Evolutionary conservation across 2,888 invertebrate genomes (phyloP), one percentile per base, ranked within the genome.

Genomic region (Drosophila neonasuta): DNA sequence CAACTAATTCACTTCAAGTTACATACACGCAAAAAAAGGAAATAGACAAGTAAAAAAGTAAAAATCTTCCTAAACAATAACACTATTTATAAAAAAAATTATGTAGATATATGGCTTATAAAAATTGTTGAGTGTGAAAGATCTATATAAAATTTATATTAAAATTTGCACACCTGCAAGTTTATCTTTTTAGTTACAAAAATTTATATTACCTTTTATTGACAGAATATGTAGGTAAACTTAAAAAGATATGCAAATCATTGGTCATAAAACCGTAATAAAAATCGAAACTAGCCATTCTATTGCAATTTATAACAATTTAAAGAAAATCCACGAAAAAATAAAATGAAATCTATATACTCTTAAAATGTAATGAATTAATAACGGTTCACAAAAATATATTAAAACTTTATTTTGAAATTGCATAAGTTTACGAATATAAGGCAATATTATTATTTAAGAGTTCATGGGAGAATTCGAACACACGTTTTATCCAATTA

Each of bases 191-290:
- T 81, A 73, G 78, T 69, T 77, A 77, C 74, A 74, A 83, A 80
- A 71, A 80, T 85, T 74, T 79, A 67, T 69, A 76, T 66, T 69
- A 49, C 72, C 58, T 65, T 71, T 64, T 71, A 72, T 69, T 69
- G 52, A 66, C 45, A 77, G 65, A 75, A 84, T 75, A 77, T 82
- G 84, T 86, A 86, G 86, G 80, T 86, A 86, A 78, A 82, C 77
- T 76, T 79, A 83, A 83, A 77, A 78, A 86, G 84, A 11, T 2
- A 7, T 41, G 13, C 7, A 41, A 41, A 39, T 5, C 13, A 13
- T 41, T 41, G 15, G 8, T 15, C 39, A 41, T 15, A 15, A 41
- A 41, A 41, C 39, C 39, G 5, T 8, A 41, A 13, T 8, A 41
- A 7, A 3, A 8, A 41, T 8, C 7, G 15, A 41, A 8, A 41